Evolutionary conservation across 2,888 invertebrate species (phyloP), one percentile per base, ranked within the genome.

Genomic region (Ophion obscuratus): DNA sequence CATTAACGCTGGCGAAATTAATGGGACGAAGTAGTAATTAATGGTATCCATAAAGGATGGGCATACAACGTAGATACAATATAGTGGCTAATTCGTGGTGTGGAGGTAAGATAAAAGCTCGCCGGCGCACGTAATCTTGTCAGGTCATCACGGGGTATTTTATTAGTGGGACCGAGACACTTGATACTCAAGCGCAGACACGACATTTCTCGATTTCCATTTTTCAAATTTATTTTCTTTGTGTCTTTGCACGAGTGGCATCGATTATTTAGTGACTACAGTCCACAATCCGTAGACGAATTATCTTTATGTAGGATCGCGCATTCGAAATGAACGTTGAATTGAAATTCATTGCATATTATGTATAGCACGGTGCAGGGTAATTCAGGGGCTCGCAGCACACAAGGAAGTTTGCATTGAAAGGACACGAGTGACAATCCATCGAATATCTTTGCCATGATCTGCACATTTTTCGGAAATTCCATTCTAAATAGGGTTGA

Each of bases 111-210:
- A 10, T 78, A 67, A 68, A 81, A 74, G 74, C 67, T 31, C 20
- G 36, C 31, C 57, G n/a, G 40, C 59, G 68, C 53, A 11, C 31
- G 57, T 68, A 64, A 78, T 81, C 71, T 81, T 74, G 81, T 74
- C 44, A 47, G 64, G 68, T 75, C 57, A 78, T 78, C 74, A 47
- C 24, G 57, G 59, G 75, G 57, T 57, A 64, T 62, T 81, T 85
- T 74, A 74, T 85, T 57, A 75, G 68, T 59, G 74, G 66, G 36
- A 77, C 64, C 59, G 71, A 70, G 73, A 66, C 70, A 75, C 68
- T 47, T 47, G 59, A 71, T 77, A 74, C 27, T 31, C 74, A 10
- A 27, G 68, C n/a, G 62, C 47, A 24, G 24, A 44, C 73, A 73
- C 66, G 61, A 36, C 61, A 77, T 36, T 31, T 64, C 31, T 20